phyloP scores from a whole-genome alignment of 2,113 vertebrate species.

The Crotalus viridis region DNA sequence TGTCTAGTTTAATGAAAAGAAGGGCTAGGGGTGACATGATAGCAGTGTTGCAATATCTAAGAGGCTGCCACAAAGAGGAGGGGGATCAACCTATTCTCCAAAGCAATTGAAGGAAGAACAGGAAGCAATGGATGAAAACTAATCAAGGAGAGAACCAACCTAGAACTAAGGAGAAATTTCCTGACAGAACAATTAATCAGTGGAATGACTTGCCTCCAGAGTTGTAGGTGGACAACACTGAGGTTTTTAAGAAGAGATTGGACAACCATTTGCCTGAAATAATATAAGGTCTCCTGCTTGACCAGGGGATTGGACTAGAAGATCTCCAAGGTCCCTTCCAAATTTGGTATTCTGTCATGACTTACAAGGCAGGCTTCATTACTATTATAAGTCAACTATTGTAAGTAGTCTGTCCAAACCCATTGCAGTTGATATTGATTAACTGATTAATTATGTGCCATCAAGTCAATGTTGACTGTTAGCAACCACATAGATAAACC shows the following conservation, averaged over 20 bases:
- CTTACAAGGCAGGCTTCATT: not conserved
- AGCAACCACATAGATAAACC: not conserved
- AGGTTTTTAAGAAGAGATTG: not conserved
- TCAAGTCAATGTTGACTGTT: not conserved
- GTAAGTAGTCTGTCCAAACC: not conserved
- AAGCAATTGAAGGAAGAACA: not conserved
- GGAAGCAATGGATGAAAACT: not conserved
- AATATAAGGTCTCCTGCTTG: not conserved
- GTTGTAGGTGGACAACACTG: not conserved
- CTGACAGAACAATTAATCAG: not conserved
- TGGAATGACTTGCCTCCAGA: not conserved
- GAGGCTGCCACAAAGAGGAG: not conserved
- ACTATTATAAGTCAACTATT: not conserved
- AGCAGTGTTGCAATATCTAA: not conserved
- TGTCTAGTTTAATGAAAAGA: not conserved
- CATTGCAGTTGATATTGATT: not conserved
- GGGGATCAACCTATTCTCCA: not conserved
- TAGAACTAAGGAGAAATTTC: not conserved
- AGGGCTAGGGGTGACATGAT: not conserved
- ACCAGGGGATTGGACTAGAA: not conserved
- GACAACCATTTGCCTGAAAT: not conserved
- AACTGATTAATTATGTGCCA: not conserved
- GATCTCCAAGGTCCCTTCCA: not conserved
- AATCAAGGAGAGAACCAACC: not conserved
- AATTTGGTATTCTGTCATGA: not conserved